These are phyloP conservation scores for Drosophila burlai DNA, from an alignment of 1,140 invertebrate species.

Conservation along the genomic window DNA sequence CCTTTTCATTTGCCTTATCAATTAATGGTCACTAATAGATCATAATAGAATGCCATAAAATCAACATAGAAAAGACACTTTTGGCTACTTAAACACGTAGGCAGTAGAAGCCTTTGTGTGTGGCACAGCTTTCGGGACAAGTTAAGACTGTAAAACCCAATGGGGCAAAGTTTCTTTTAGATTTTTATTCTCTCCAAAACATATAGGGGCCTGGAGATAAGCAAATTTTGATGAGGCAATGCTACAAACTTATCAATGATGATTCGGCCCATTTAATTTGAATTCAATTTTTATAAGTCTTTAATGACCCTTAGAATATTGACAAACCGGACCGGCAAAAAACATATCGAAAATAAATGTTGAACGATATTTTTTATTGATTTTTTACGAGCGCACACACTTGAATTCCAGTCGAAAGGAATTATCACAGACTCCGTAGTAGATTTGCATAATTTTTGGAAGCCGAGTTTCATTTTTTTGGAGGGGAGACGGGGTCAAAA, in stretches of 20 bases:
- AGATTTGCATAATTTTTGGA: constrained; percentile 63
- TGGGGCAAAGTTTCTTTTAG: constrained; percentile 8
- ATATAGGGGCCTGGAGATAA: constrained; percentile 48
- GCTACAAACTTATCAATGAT: constrained; percentile 52
- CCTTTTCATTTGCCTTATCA: constrained; percentile 59
- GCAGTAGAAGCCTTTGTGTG: constrained; percentile 47
- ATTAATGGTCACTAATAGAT: constrained; percentile 78
- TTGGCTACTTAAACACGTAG: constrained; percentile 58
- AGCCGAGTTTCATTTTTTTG: not conserved
- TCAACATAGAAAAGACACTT: constrained; percentile 45
- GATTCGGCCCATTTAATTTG: constrained; percentile 66
- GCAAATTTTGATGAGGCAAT: constrained; percentile 60
- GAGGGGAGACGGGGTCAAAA: constrained; percentile 29
- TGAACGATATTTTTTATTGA: constrained; percentile 60
- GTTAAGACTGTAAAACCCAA: not conserved
- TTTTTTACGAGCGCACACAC: constrained; percentile 58
- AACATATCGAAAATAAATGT: constrained; percentile 37
- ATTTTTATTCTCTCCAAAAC: constrained; percentile 39
- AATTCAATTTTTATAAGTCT: constrained; percentile 71
- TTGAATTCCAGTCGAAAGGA: constrained; percentile 59
- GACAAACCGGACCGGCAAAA: constrained; percentile 29
- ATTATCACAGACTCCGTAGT: constrained; percentile 34
- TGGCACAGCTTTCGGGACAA: constrained; percentile 28
- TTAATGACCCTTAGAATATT: constrained; percentile 55
- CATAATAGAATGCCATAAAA: constrained; percentile 74